Evolutionary conservation across 2,797 vertebrate species (phyloP).

Genomic region (Myripristis murdjan): DNA sequence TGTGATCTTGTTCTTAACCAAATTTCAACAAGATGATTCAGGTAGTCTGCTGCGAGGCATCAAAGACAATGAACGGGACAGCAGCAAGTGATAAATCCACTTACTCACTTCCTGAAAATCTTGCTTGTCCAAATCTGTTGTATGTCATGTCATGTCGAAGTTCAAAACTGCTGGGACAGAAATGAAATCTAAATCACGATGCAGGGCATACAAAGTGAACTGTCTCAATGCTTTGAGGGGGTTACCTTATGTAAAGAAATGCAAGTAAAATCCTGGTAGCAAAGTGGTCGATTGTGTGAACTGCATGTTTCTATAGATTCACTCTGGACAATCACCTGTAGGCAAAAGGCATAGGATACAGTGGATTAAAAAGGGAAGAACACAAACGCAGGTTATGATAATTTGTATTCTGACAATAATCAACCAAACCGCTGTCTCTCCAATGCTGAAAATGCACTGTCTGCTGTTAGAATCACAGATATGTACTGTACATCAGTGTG

Average conservation of each 20-base stretch:
- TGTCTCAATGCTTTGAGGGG: neutral
- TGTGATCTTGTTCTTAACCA: constrained; percentile 23
- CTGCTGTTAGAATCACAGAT: constrained; percentile 52
- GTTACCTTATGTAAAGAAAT: constrained; percentile 40
- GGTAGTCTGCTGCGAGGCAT: constrained; percentile 35
- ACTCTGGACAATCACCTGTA: constrained; percentile 57
- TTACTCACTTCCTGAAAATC: constrained; percentile 36
- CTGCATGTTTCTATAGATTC: constrained; percentile 31
- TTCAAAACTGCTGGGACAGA: constrained; percentile 52
- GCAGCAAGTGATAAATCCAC: constrained; percentile 27
- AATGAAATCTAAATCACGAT: constrained; percentile 22
- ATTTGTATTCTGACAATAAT: constrained; percentile 56
- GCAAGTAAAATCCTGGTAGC: neutral
- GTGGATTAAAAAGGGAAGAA: constrained; percentile 75
- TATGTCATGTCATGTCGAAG: constrained; percentile 49
- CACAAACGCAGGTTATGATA: constrained; percentile 36
- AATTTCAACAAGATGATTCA: constrained; percentile 42
- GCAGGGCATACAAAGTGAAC: constrained; percentile 48
- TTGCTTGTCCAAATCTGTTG: constrained; percentile 52
- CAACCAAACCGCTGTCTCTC: constrained; percentile 63
- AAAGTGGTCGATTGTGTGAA: constrained; percentile 39
- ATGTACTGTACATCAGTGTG: constrained; percentile 36
- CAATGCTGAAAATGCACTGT: constrained; percentile 42
- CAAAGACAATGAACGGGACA: constrained; percentile 26
- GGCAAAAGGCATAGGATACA: constrained; percentile 72